Percentiles rank a stretch among this genome's conserved stretches.
Conservation (phyloP, 2,797 vertebrate genomes). For the Tragopan temminckii region DNA sequence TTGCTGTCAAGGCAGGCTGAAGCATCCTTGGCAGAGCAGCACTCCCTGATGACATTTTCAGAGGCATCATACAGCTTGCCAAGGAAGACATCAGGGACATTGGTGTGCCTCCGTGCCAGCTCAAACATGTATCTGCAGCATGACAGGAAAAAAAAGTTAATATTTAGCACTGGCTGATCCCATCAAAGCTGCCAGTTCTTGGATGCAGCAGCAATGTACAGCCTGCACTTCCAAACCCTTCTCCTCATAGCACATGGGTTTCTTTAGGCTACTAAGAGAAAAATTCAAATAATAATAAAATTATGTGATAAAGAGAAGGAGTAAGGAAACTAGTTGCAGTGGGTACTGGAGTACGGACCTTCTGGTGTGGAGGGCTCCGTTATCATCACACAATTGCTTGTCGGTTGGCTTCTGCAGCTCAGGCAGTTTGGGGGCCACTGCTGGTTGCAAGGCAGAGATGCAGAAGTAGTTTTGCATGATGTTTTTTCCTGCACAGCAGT, state of each 20-base stretch:
- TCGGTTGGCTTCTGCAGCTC: background rate
- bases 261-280: background rate
- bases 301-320: accelerated
- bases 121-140: conserved; percentile 78
- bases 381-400: conserved; percentile 70
- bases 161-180: background rate
- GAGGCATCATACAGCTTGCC: conserved; percentile 59
- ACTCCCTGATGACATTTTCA: background rate
- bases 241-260: background rate
- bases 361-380: background rate
- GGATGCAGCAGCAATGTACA: background rate
- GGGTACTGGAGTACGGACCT: conserved; percentile 53
- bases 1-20: conserved; percentile 68
- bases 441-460: conserved; percentile 71
- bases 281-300: background rate
- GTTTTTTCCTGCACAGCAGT: conserved; percentile 78
- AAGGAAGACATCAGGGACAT: conserved; percentile 77
- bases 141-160: background rate
- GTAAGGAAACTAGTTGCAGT: accelerated
- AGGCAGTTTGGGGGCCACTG: background rate
- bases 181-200: background rate
- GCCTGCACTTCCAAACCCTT: background rate
- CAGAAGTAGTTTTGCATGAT: conserved; percentile 78
- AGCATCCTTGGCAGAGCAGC: conserved; percentile 71
- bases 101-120: conserved; percentile 69